Percentiles rank a stretch among this genome's conserved stretches.
Evolutionary conservation across 2,113 vertebrate species (phyloP).

Genomic region (Candoia aspera): DNA sequence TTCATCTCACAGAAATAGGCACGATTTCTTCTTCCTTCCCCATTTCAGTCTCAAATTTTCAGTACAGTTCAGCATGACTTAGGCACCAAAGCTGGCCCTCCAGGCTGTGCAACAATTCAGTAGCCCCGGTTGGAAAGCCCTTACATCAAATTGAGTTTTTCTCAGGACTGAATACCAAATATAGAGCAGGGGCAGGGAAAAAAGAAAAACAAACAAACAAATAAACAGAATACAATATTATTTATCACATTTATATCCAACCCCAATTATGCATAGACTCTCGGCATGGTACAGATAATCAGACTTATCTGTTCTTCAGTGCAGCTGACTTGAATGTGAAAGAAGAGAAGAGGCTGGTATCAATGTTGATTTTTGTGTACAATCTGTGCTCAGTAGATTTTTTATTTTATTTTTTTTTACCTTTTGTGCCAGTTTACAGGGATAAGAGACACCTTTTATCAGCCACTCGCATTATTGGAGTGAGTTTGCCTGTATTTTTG

Average conservation of each 20-base stretch:
- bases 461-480: conserved; percentile 66
- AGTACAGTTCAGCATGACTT: neutral
- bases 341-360: neutral
- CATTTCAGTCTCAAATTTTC: neutral
- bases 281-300: neutral
- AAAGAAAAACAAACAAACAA: neutral
- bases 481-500: conserved; percentile 60
- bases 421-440: neutral
- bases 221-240: neutral
- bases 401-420: neutral
- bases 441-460: conserved; percentile 52
- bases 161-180: neutral
- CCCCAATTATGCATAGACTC: neutral
- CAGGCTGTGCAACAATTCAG: neutral
- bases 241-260: neutral
- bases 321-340: neutral
- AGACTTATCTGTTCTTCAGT: neutral
- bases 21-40: too few species aligned
- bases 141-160: neutral
- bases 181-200: neutral
- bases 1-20: neutral
- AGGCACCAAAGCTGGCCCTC: neutral
- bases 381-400: neutral
- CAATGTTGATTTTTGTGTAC: neutral
- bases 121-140: neutral